Base-by-base conservation (phyloP, 2,888 invertebrate genomes). In the Eristalis intricaria region DNA sequence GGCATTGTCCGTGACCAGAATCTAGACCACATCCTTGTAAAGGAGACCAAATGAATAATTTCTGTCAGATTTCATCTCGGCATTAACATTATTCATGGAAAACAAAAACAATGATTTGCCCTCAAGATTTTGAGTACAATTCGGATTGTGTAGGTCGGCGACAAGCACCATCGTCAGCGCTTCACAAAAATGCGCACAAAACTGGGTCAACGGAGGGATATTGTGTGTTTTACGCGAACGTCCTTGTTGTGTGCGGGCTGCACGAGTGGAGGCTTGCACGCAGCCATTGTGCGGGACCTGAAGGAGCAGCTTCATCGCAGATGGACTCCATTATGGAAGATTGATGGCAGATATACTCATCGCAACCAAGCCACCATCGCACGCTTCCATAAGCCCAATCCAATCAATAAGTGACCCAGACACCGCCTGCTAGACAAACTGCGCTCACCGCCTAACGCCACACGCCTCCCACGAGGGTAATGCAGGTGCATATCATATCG, bases 1-100 rank as follows among this genome's bases (percentile, higher is more conserved):
- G 75, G 61, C 65, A 61, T 78, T 70, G 81, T 77, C 77, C 81
- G 77, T 85, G 85, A 85, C 81, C 73, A 69, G 73, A 85, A 77
- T 85, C n/a, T 38, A 50, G 71, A 80, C 66, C 69, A 26, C 65
- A 78, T 74, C 61, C 43, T 75, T 23, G 35, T 35, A 84, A 65
- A 60, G 26, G 56, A 71, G 50, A 68, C 56, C 66, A 35, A 77
- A 81, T 66, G 26, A 43, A 65, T 61, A 60, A 58, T 70, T 40
- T 70, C 58, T 22, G 26, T 56, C 56, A 70, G 50, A 68, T 61
- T 63, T 43, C 26, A 71, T 43, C 66, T 43, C 15, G 10, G 38
- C 2, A 26, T 32, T 50, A 50, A 50, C 19, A 19, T 19, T 50
- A 50, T 50, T 50, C 50, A 50, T 50, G 50, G 8, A 50, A 19